phyloP scores from a whole-genome alignment of 2,113 vertebrate genomes.

The Heliornis fulica region DNA sequence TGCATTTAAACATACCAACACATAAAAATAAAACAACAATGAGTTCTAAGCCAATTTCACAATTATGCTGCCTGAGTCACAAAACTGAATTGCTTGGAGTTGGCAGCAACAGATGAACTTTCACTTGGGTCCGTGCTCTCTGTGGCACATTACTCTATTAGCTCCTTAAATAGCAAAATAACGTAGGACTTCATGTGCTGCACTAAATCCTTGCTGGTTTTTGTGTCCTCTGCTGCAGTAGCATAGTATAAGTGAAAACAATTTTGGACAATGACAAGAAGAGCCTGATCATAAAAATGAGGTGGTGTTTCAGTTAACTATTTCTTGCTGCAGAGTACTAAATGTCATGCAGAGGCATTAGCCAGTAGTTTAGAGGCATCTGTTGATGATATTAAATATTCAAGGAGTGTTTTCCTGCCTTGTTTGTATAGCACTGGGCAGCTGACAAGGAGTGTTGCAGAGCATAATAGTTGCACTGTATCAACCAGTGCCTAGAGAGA shows the following conservation, averaged over 20 bases:
- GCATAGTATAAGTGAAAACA: neutral
- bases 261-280: neutral
- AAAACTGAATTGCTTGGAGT: constrained; percentile 7
- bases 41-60: constrained; percentile 33
- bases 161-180: constrained; percentile 42
- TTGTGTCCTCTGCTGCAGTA: neutral
- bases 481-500: neutral
- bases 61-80: constrained; percentile 26
- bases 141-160: constrained; percentile 26
- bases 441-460: constrained; percentile 11
- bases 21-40: constrained; percentile 43
- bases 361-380: neutral
- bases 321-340: neutral
- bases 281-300: neutral
- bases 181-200: constrained; percentile 29
- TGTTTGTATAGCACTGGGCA: constrained; percentile 41
- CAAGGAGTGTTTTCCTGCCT: constrained; percentile 3
- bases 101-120: constrained; percentile 21
- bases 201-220: constrained; percentile 13
- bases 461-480: constrained; percentile 42
- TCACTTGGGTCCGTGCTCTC: constrained; percentile 6
- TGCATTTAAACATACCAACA: constrained; percentile 3
- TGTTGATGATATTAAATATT: constrained; percentile 41
- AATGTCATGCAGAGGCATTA: neutral
- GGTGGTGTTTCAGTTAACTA: neutral